Evolutionary conservation across 37 sponge, comb jelly and placozoan species (phyloP).

Genomic region (Crambe crambe): DNA sequence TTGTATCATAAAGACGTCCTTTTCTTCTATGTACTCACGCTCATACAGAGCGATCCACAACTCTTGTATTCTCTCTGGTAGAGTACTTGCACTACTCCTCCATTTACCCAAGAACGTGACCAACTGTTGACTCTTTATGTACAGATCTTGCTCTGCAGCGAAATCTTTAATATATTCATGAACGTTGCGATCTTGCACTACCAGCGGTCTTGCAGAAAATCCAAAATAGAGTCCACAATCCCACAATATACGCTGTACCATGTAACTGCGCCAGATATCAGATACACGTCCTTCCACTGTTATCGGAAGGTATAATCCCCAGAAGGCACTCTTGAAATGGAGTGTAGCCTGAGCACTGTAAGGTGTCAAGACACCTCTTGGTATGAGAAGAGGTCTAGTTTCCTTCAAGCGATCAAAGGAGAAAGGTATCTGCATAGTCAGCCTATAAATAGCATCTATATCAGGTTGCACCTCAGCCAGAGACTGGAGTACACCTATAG

Average conservation of each 20-base stretch:
- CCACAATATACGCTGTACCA: constrained; percentile 50
- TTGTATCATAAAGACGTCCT: constrained; percentile 40
- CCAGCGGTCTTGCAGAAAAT: constrained; percentile 33
- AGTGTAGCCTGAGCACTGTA: constrained; percentile 66
- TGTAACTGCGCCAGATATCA: constrained; percentile 71
- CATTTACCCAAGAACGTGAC: constrained; percentile 39
- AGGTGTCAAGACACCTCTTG: constrained; percentile 46
- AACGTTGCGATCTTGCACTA: constrained; percentile 48
- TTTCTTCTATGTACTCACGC: constrained; percentile 30
- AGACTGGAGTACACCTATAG: constrained; percentile 49
- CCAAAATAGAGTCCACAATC: constrained; percentile 43
- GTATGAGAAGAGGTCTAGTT: constrained; percentile 32
- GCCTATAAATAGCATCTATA: constrained; percentile 64
- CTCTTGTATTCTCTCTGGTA: constrained; percentile 39
- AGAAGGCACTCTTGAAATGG: constrained; percentile 36
- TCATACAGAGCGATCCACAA: constrained; percentile 49
- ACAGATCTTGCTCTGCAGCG: constrained; percentile 46
- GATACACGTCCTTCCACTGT: constrained; percentile 45
- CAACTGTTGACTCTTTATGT: constrained; percentile 42
- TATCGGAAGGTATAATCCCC: constrained; percentile 54
- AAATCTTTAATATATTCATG: constrained; percentile 47
- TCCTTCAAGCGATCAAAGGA: constrained; percentile 34
- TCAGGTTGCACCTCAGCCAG: constrained; percentile 68
- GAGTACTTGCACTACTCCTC: constrained; percentile 27
- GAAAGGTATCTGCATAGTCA: constrained; percentile 56